Conservation (phyloP, 2,888 invertebrate genomes). For the Amaurobius ferox region DNA sequence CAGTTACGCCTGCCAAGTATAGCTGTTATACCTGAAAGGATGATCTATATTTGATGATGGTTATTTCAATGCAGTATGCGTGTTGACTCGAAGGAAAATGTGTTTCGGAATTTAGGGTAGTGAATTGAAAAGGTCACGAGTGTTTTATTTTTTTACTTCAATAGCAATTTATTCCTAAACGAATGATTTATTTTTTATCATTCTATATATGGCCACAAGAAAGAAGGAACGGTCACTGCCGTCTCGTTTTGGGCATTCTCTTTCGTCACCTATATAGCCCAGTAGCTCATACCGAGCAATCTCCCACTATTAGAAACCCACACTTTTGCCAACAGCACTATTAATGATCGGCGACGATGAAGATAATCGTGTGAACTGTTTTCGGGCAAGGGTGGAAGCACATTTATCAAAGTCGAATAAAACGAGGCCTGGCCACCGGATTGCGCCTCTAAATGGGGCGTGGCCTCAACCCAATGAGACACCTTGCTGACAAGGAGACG, state of each 20-base stretch:
- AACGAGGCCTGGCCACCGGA: slow-evolving; percentile 62
- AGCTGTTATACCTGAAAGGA: no score
- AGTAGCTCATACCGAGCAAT: slow-evolving; percentile 1
- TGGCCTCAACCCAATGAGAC: slow-evolving; percentile 61
- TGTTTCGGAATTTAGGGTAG: no score
- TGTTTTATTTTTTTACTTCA: no score
- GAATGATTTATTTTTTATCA: no score
- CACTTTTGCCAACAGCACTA: slow-evolving; percentile 13
- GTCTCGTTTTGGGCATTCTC: not conserved
- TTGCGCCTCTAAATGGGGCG: slow-evolving; percentile 68
- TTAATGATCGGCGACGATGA: slow-evolving; percentile 40
- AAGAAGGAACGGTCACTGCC: no score
- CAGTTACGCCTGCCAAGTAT: no score
- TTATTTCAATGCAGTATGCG: no score
- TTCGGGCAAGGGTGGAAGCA: slow-evolving; percentile 27
- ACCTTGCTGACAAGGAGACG: slow-evolving; percentile 66
- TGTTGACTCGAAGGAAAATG: no score
- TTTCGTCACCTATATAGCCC: not conserved
- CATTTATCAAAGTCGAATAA: slow-evolving; percentile 56
- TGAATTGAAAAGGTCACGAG: no score
- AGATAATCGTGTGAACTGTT: not conserved
- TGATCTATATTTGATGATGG: no score
- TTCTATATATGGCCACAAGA: no score
- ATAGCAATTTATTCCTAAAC: no score
- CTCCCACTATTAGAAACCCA: slow-evolving; percentile 18